Evolutionary conservation across 2,113 vertebrate genomes (phyloP).

Genomic region (Solea senegalensis): DNA sequence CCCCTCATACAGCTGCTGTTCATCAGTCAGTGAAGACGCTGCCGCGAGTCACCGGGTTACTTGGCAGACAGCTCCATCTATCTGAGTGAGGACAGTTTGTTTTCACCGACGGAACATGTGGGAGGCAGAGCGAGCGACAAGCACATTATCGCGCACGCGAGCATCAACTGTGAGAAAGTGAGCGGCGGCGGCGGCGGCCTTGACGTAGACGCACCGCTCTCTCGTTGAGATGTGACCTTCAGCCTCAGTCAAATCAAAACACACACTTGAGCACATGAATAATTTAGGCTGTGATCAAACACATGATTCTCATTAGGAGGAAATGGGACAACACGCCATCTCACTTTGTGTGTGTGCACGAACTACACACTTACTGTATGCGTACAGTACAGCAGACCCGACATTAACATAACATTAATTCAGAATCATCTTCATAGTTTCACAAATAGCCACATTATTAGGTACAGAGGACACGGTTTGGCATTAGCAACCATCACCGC

Average conservation of each 20-base stretch:
- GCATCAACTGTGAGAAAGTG: neutral
- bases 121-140: slow-evolving; percentile 4
- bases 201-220: neutral
- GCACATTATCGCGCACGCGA: neutral
- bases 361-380: slow-evolving; percentile 17
- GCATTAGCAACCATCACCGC: no score
- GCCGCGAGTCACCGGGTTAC: slow-evolving; percentile 4
- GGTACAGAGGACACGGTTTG: no score
- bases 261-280: slow-evolving; percentile 37
- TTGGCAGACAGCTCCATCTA: slow-evolving; percentile 6
- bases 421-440: slow-evolving; percentile 29
- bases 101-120: neutral
- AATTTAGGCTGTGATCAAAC: slow-evolving; percentile 58
- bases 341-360: slow-evolving; percentile 16
- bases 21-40: slow-evolving; percentile 17
- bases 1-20: neutral
- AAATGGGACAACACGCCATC: slow-evolving; percentile 20
- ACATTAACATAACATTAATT: slow-evolving; percentile 35
- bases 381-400: slow-evolving; percentile 14
- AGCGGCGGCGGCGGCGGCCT: neutral
- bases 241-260: slow-evolving; percentile 39
- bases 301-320: slow-evolving; percentile 40
- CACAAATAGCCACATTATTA: no score
- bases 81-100: slow-evolving; percentile 1
- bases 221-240: slow-evolving; percentile 28